Evolutionary conservation across 2,888 invertebrate genomes (phyloP).

Genomic region (Dryocosmus kuriphilus): DNA sequence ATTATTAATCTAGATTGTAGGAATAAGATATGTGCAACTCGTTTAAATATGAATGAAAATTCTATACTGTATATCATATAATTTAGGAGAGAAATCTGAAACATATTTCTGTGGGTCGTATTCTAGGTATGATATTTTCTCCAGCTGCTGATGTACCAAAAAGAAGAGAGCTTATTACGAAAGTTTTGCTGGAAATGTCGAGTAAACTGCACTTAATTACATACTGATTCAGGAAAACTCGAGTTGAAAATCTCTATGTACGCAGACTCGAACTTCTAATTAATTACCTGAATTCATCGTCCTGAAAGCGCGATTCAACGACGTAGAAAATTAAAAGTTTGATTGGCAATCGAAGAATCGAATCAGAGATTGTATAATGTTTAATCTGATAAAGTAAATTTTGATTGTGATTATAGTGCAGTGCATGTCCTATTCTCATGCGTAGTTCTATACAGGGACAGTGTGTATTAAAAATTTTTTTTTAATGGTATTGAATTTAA

Average conservation of each 20-base stretch:
- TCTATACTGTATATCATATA: neutral
- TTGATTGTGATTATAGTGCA: neutral
- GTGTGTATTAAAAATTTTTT: too few species aligned
- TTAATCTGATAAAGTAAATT: neutral
- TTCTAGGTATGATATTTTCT: neutral
- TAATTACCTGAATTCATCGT: slow-evolving; percentile 20
- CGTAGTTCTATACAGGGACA: too few species aligned
- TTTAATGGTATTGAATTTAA: too few species aligned
- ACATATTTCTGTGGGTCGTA: neutral
- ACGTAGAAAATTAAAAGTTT: neutral
- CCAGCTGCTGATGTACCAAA: neutral
- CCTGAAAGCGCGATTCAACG: neutral
- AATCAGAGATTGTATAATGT: neutral
- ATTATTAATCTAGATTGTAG: neutral
- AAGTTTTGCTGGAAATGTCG: slow-evolving; percentile 17
- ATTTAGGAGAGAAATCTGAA: neutral
- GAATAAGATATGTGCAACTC: neutral
- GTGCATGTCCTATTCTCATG: neutral
- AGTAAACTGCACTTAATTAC: slow-evolving; percentile 33
- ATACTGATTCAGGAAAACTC: slow-evolving; percentile 25
- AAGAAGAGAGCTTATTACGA: neutral
- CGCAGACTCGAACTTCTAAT: slow-evolving; percentile 8
- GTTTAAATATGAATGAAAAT: neutral
- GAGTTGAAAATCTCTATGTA: neutral
- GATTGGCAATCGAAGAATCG: neutral